A percentile compares a stretch with the other conserved stretches of the same genome.
Conservation (phyloP, 1,140 invertebrate species). For the Drosophila ironensis region DNA sequence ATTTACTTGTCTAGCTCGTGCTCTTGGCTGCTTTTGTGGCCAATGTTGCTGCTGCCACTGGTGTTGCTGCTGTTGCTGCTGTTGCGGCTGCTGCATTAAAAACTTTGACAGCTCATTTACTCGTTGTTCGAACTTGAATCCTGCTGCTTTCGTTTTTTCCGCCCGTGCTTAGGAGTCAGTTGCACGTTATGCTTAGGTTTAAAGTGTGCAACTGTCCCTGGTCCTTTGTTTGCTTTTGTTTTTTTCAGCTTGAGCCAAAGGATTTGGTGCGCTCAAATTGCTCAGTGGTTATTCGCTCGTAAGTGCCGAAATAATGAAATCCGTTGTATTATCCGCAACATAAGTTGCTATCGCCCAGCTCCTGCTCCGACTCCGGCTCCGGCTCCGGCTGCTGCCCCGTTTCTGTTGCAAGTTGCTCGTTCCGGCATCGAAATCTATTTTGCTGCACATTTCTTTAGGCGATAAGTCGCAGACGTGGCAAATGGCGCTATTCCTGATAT, state of each 20-base stretch:
- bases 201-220: constrained; percentile 64
- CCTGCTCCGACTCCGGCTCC: constrained; percentile 18
- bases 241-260: constrained; percentile 34
- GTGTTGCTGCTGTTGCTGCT: constrained; percentile 22
- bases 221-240: constrained; percentile 49
- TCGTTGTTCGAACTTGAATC: constrained; percentile 73
- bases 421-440: constrained; percentile 60
- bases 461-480: constrained; percentile 77
- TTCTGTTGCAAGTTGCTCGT: background rate
- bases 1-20: constrained; percentile 79
- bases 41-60: constrained; percentile 11
- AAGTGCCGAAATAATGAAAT: constrained; percentile 80
- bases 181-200: constrained; percentile 66
- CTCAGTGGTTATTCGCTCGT: constrained; percentile 74
- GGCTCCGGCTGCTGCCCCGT: background rate
- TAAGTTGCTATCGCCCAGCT: constrained; percentile 52
- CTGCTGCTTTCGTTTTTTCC: constrained; percentile 1
- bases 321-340: constrained; percentile 75
- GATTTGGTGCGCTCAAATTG: constrained; percentile 64
- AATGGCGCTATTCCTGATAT: constrained; percentile 69
- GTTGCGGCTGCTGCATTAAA: constrained; percentile 67
- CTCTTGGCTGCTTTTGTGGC: constrained; percentile 72
- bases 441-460: constrained; percentile 72
- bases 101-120: constrained; percentile 80
- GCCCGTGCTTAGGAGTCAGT: background rate